Evolutionary conservation across 2,888 invertebrate genomes (phyloP).

Genomic region (Synergus itoensis): DNA sequence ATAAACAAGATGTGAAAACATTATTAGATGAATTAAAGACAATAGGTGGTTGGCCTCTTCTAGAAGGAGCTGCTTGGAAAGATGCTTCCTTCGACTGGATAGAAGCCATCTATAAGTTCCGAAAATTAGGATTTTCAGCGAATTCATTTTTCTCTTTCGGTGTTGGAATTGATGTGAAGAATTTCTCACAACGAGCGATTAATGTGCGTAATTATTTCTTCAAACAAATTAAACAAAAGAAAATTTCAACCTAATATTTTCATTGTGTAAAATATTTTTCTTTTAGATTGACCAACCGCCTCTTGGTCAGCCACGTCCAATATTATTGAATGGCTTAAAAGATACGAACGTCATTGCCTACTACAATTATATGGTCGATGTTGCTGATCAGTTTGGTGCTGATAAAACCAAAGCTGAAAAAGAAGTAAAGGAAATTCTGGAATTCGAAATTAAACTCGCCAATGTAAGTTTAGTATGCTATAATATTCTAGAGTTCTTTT

Average conservation of each 20-base stretch:
- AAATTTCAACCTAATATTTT: not conserved
- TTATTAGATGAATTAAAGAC: conserved; percentile 84
- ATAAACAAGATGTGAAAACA: conserved; percentile 79
- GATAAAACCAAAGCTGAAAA: conserved; percentile 83
- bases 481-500: conserved; percentile 35
- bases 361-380: conserved; percentile 92
- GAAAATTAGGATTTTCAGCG: conserved; percentile 89
- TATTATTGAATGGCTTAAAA: conserved; percentile 88
- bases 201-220: conserved; percentile 83
- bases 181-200: conserved; percentile 89
- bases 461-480: conserved; percentile 83
- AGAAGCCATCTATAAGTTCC: conserved; percentile 88
- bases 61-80: conserved; percentile 88
- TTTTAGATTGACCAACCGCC: conserved; percentile 91
- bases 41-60: conserved; percentile 95
- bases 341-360: conserved; percentile 92
- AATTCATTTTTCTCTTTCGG: conserved; percentile 94
- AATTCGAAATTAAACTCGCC: conserved; percentile 94
- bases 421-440: conserved; percentile 88
- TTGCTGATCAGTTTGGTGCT: conserved; percentile 92
- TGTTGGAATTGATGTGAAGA: conserved; percentile 88
- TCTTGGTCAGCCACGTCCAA: conserved; percentile 91
- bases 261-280: conserved; percentile 54
- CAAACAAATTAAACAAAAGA: not conserved
- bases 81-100: conserved; percentile 88